Evolutionary conservation across 2,888 invertebrate species (phyloP).

Genomic region (Axea sp.): DNA sequence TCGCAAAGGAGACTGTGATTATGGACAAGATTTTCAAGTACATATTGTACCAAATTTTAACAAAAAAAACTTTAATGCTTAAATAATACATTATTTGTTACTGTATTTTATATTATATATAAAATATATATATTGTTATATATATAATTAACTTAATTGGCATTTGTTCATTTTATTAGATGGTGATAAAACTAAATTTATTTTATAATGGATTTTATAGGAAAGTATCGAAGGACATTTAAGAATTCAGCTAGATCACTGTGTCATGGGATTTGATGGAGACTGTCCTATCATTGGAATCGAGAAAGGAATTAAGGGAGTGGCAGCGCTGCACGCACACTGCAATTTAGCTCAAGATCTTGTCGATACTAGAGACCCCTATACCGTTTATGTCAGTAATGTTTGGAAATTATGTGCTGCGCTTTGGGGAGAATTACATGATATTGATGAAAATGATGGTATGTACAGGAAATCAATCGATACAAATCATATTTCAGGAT

Average conservation of each 20-base stretch:
- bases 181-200: no score
- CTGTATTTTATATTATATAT: no score
- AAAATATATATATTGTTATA: no score
- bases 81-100: no score
- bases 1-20: slow-evolving; percentile 68
- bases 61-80: no score
- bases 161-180: no score
- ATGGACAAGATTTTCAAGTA: slow-evolving; percentile 70
- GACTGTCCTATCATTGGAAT: slow-evolving; percentile 80
- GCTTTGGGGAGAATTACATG: slow-evolving; percentile 90
- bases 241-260: slow-evolving; percentile 83
- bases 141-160: no score
- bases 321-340: slow-evolving; percentile 82
- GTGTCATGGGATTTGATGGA: slow-evolving; percentile 79
- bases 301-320: slow-evolving; percentile 71
- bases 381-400: slow-evolving; percentile 75
- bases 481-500: no score
- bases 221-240: slow-evolving; percentile 84
- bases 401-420: slow-evolving; percentile 83
- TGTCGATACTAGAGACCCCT: slow-evolving; percentile 69
- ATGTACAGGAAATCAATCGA: no score
- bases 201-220: slow-evolving; percentile 68
- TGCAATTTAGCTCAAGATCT: slow-evolving; percentile 80
- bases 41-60: no score
- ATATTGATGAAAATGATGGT: slow-evolving; percentile 80